Evolutionary conservation across 2,113 vertebrate genomes (phyloP), one percentile per base, ranked within the genome.

Genomic region (Helogale parvula): DNA sequence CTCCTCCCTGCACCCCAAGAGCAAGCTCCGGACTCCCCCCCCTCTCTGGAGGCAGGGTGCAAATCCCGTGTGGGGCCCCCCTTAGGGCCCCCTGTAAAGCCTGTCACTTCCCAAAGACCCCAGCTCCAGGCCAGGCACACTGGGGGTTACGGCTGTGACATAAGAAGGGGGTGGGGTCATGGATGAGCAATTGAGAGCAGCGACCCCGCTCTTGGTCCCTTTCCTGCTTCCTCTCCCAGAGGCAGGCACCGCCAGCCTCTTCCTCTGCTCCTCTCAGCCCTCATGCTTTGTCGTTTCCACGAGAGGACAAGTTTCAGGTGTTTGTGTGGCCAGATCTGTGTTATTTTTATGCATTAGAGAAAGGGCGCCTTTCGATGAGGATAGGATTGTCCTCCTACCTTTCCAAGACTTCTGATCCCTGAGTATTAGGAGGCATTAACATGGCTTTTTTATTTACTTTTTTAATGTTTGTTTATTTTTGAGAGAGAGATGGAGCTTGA

Each of bases 301-400:
- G 63, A 77, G 80, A 35, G 27, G 63, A 84, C 82, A 98, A 97
- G 98, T 96, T 93, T 98, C 98, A 97, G 98, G 1, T 88, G 92
- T 96, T 97, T 95, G 88, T 91, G 87, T 98, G 98, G 96, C 98
- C 98, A 98, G 0, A 12, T 93, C 94, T 93, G 85, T 79, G 85
- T 97, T 35, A 1, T 93, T 98, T 97, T 97, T 96, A 91, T 94
- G 84, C 93, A 45, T 52, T 89, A 69, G 85, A 93, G 97, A 98
- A 98, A 97, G 88, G 98, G 97, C 98, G 96, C 88, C 88, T 98
- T 98, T 98, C 88, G 96, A 97, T 98, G 96, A 79, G 83, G 45
- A 50, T 96, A 94, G 68, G 93, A 96, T 96, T 98, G 85, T 97
- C 60, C 16, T 38, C 45, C 71, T 41, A 13, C 31, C 33, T 27